Evolutionary conservation across 2,113 vertebrate genomes (phyloP).

Genomic region (Mastomys coucha): DNA sequence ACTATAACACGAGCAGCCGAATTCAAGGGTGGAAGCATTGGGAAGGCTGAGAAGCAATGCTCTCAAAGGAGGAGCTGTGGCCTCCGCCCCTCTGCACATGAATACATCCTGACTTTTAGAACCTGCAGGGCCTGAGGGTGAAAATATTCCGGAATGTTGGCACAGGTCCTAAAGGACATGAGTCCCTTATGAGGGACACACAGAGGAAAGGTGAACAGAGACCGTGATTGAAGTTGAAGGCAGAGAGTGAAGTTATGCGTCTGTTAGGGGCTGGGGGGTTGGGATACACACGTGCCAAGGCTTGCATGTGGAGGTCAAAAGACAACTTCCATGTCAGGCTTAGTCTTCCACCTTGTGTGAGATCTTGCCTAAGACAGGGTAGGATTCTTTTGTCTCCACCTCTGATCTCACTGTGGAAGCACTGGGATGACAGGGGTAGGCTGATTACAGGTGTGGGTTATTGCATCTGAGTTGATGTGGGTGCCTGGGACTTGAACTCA

Average conservation of each 20-base stretch:
- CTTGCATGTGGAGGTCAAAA: background rate
- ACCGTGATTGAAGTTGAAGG: background rate
- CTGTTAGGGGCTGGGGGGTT: background rate
- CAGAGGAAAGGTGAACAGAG: background rate
- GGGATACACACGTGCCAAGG: background rate
- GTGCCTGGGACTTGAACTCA: background rate
- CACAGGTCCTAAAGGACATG: background rate
- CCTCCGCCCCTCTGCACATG: background rate
- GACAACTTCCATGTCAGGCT: background rate
- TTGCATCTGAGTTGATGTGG: background rate
- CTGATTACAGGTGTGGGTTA: background rate
- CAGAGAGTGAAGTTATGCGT: background rate
- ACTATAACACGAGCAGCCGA: background rate
- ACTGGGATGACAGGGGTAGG: background rate
- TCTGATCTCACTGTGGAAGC: background rate
- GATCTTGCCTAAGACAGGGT: background rate
- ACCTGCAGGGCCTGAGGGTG: background rate
- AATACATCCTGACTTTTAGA: background rate
- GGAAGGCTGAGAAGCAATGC: background rate
- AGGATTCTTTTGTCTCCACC: background rate
- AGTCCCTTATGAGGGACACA: background rate
- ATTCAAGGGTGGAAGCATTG: background rate
- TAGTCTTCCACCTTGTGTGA: background rate
- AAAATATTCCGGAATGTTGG: background rate
- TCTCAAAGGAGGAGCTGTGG: background rate